Conservation (phyloP, 1,140 invertebrate genomes). For the Neodiprion pinetum region DNA sequence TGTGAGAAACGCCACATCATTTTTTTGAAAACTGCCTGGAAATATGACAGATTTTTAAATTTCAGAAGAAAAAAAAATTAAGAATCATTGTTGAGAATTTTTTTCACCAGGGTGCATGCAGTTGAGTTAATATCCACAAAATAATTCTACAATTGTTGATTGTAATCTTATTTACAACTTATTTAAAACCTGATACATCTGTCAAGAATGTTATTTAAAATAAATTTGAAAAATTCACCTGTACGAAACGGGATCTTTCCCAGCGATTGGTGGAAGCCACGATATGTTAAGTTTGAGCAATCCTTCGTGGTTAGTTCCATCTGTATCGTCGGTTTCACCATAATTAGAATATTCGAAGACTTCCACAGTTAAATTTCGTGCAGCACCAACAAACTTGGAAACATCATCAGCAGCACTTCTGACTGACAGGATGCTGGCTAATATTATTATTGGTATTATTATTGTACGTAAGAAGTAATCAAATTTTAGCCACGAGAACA, state of each 20-base stretch:
- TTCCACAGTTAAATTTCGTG: background rate
- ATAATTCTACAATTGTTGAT: too few relatives aligned
- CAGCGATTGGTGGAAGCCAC: constrained; percentile 33
- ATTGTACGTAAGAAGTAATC: background rate
- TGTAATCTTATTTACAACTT: too few relatives aligned
- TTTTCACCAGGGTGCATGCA: too few relatives aligned
- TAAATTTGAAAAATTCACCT: constrained; percentile 29
- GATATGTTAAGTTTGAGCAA: constrained; percentile 40
- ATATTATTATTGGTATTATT: background rate
- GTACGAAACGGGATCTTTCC: constrained; percentile 33
- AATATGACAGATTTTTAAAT: too few relatives aligned
- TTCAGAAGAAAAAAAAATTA: too few relatives aligned
- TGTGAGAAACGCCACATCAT: too few relatives aligned
- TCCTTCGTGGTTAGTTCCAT: constrained; percentile 61
- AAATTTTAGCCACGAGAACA: background rate
- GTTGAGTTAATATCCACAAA: too few relatives aligned
- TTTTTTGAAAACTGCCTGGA: too few relatives aligned
- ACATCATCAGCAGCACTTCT: background rate
- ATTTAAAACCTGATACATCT: too few relatives aligned
- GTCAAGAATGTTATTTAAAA: background rate
- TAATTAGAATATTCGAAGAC: constrained; percentile 81
- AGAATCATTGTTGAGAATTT: too few relatives aligned
- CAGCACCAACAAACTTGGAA: background rate
- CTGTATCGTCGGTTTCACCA: constrained; percentile 90
- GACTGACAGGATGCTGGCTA: background rate